These are phyloP conservation scores for Xenops minutus DNA, from an alignment of 2,797 vertebrate genomes.

Conservation along the genomic window DNA sequence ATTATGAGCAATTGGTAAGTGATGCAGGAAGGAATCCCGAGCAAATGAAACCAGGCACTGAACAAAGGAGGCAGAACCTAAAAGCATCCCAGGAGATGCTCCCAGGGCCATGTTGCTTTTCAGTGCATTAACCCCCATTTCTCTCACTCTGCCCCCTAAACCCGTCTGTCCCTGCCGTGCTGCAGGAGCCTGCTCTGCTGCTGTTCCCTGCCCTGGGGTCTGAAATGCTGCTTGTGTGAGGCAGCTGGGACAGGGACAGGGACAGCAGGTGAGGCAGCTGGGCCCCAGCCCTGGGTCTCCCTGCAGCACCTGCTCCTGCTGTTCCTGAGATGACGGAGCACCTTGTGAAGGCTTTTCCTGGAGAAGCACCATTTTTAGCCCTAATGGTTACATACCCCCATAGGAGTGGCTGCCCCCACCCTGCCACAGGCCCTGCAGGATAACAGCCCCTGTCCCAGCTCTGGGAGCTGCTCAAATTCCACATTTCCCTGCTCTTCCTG, in stretches of 20 bases:
- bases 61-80: background rate
- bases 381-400: accelerated
- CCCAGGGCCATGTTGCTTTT: background rate
- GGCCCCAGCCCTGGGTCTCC: background rate
- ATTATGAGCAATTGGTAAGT: accelerated
- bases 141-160: background rate
- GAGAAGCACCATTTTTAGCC: background rate
- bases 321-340: background rate
- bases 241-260: background rate
- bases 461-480: background rate
- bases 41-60: background rate
- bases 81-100: background rate
- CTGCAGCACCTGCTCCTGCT: background rate
- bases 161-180: background rate
- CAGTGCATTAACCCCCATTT: background rate
- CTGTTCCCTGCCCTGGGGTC: background rate
- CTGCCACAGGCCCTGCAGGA: background rate
- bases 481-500: accelerated
- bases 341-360: background rate
- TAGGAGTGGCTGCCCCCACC: background rate
- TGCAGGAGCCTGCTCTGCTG: background rate
- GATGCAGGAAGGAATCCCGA: background rate
- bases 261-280: background rate
- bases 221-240: background rate
- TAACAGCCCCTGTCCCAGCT: background rate